Percentiles rank a stretch among this genome's conserved stretches.
phyloP scores from a whole-genome alignment of 2,113 vertebrate genomes.

The Rana temporaria region DNA sequence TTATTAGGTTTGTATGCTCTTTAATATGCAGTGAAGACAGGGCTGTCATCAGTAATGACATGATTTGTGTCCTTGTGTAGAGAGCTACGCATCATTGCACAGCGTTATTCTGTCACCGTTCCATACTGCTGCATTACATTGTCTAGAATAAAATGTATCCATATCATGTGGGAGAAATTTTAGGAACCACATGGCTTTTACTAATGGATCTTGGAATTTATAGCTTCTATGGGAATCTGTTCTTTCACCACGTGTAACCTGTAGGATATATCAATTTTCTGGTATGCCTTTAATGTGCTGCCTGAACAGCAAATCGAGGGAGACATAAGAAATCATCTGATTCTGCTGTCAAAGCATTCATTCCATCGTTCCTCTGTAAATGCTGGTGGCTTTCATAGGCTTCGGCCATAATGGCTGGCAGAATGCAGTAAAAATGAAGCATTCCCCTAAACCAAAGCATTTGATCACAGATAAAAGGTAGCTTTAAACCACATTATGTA shows the following conservation, averaged over 20 bases:
- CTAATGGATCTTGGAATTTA: neutral
- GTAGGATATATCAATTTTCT: constrained; percentile 7
- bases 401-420: neutral
- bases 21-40: neutral
- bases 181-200: neutral
- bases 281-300: constrained; percentile 21
- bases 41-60: neutral
- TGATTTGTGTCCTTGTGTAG: too few species aligned
- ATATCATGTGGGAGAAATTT: neutral
- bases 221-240: neutral
- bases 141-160: neutral
- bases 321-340: constrained; percentile 28
- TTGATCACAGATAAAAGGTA: constrained; percentile 14
- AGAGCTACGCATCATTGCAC: too few species aligned
- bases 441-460: neutral
- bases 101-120: too few species aligned
- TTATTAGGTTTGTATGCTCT: neutral
- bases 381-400: constrained; percentile 11
- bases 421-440: constrained; percentile 19
- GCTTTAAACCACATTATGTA: neutral
- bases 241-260: constrained; percentile 2
- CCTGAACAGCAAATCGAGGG: constrained; percentile 12
- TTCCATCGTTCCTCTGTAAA: neutral
- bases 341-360: neutral
- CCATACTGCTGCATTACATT: too few species aligned